A percentile compares a stretch with the other conserved stretches of the same genome.
Evolutionary conservation across 2,113 vertebrate species (phyloP).

Genomic region (Peromyscus leucopus): DNA sequence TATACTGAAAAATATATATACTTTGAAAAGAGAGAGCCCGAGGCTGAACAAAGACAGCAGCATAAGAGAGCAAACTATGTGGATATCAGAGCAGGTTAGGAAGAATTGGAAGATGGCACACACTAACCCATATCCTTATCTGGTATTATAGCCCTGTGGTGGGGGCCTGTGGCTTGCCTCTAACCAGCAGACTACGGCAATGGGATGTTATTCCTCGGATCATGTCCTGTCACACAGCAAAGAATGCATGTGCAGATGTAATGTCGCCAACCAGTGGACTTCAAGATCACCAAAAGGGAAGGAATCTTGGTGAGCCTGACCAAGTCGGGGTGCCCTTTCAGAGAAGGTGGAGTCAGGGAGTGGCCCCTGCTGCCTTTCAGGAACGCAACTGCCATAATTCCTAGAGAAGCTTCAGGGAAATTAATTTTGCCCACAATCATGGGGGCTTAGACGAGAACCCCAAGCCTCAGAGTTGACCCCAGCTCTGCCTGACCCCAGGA

Average conservation of each 20-base stretch:
- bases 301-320: neutral
- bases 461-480: neutral
- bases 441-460: neutral
- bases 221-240: neutral
- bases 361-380: neutral
- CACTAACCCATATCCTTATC: neutral
- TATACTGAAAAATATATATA: neutral
- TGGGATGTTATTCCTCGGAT: neutral
- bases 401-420: neutral
- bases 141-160: neutral
- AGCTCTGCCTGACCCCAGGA: neutral
- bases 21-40: neutral
- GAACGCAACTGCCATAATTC: neutral
- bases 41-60: neutral
- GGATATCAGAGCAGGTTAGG: neutral
- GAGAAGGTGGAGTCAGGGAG: neutral
- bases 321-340: neutral
- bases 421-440: neutral
- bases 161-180: neutral
- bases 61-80: neutral
- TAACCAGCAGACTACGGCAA: neutral
- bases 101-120: neutral
- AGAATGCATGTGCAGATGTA: neutral
- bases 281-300: slow-evolving; percentile 15
- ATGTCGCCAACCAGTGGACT: neutral